Base-by-base conservation (phyloP, 2,113 vertebrate species). In the Ginglymostoma cirratum region DNA sequence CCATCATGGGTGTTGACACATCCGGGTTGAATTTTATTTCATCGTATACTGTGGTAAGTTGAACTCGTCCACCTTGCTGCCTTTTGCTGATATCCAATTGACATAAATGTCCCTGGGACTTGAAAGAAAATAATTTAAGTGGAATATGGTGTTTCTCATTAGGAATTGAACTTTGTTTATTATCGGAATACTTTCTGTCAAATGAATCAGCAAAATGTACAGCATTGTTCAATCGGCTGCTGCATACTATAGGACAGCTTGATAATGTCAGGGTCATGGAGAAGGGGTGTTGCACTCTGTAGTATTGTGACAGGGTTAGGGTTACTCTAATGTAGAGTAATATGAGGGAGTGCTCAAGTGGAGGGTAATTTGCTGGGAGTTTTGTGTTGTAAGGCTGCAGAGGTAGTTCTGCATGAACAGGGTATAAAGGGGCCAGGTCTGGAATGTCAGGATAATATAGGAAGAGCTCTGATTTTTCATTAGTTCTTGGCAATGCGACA, bases 71-170 rank as follows among this genome's bases (percentile, higher is more conserved):
- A 38, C 38, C 21, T 38, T 93, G 89, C 55, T n/a, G 34, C 23
- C 61, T 65, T 93, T 66, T 5, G 8, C 1, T 66, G 34, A 30
- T 61, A 93, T 93, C 89, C 89, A 93, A n/a, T 93, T 93, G 61
- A 42, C 17, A n/a, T 93, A 93, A 67, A 93, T 93, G 55, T 93
- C 61, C 34, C 61, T 93, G 89, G 34, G 89, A 65, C 61, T 93
- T 66, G 61, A 66, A 66, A 93, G 61, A 66, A 93, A 61, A 66
- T 7, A 93, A 66, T 93, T n/a, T 93, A 61, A 67, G 23, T 93
- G 61, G 1, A 38, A 65, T 65, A 38, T 38, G 89, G 42, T 93
- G 30, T 61, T 65, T 42, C 19, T 15, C 17, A 83, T 38, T 38
- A 42, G 80, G 42, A 5, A 5, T 45, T 83, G 80, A 93, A 19